A percentile compares a stretch with the other conserved stretches of the same genome.
These are phyloP conservation scores for Pseudomyrmex flavicornis DNA, from an alignment of 1,140 invertebrate genomes.

Conservation along the genomic window DNA sequence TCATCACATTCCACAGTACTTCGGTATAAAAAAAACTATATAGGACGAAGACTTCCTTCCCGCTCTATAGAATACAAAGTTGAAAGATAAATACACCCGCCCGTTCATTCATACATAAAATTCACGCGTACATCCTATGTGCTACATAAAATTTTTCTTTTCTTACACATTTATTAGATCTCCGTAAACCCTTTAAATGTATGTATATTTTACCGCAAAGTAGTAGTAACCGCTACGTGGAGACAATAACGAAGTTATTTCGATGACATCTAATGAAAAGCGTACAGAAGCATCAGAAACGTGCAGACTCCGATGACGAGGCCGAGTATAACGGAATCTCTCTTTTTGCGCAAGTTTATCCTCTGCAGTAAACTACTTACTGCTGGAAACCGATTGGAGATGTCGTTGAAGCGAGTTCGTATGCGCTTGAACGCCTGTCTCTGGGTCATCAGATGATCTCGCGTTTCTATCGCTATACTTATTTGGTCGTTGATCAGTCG, in stretches of 20 bases:
- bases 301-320: constrained; percentile 94
- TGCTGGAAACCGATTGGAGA: constrained; percentile 95
- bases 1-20: constrained; percentile 54
- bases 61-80: not conserved
- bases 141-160: too few relatives aligned
- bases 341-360: constrained; percentile 95
- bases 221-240: constrained; percentile 43
- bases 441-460: constrained; percentile 95
- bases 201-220: constrained; percentile 54
- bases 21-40: constrained; percentile 74
- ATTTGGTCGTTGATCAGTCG: constrained; percentile 98
- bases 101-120: constrained; percentile 25
- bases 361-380: constrained; percentile 96
- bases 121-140: constrained; percentile 15
- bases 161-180: constrained; percentile 43
- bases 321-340: constrained; percentile 96
- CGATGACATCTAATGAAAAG: constrained; percentile 88
- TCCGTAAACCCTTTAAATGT: constrained; percentile 43
- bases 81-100: constrained; percentile 28
- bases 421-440: constrained; percentile 95
- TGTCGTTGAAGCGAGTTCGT: constrained; percentile 96
- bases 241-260: constrained; percentile 65
- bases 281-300: constrained; percentile 94
- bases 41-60: constrained; percentile 45
- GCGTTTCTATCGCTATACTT: constrained; percentile 97